Conservation (phyloP, 2,113 vertebrate species). For the Potamarius usumacintae region DNA sequence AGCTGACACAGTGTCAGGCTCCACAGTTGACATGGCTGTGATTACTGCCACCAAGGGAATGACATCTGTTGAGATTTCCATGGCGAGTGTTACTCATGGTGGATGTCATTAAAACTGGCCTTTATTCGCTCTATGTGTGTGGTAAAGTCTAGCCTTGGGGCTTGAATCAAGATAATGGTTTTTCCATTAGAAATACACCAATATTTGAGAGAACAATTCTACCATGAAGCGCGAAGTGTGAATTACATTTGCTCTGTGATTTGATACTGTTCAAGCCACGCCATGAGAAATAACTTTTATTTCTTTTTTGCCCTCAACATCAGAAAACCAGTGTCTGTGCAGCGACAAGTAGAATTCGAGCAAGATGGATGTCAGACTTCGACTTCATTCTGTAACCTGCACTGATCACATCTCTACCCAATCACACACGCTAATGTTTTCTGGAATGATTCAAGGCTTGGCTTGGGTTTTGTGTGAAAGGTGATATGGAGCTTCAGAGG, state of each 20-base stretch:
- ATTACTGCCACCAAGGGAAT: conserved; percentile 49
- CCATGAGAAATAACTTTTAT: conserved; percentile 47
- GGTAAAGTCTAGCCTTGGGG: conserved; percentile 45
- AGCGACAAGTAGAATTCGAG: conserved; percentile 21
- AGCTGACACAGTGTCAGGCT: conserved; percentile 30
- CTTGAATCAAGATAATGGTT: conserved; percentile 48
- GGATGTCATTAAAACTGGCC: conserved; percentile 49
- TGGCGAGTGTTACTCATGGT: conserved; percentile 46
- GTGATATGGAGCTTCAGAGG: conserved; percentile 19
- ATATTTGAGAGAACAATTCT: conserved; percentile 49
- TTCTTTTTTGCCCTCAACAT: conserved; percentile 26
- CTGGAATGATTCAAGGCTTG: not conserved
- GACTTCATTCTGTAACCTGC: conserved; percentile 21
- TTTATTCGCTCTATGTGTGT: conserved; percentile 12
- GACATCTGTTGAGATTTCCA: conserved; percentile 56
- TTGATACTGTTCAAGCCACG: conserved; percentile 44
- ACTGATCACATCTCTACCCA: conserved; percentile 31
- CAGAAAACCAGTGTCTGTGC: conserved; percentile 23
- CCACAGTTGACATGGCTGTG: conserved; percentile 36
- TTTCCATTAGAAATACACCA: conserved; percentile 55
- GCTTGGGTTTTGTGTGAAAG: conserved; percentile 30
- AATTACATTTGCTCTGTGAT: conserved; percentile 50
- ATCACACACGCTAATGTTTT: conserved; percentile 27
- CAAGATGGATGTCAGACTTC: conserved; percentile 42
- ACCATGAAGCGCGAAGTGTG: conserved; percentile 30